Evolutionary conservation across 1,140 invertebrate species (phyloP), one percentile per base, ranked within the genome.

Genomic region (Meloidogyne hapla): DNA sequence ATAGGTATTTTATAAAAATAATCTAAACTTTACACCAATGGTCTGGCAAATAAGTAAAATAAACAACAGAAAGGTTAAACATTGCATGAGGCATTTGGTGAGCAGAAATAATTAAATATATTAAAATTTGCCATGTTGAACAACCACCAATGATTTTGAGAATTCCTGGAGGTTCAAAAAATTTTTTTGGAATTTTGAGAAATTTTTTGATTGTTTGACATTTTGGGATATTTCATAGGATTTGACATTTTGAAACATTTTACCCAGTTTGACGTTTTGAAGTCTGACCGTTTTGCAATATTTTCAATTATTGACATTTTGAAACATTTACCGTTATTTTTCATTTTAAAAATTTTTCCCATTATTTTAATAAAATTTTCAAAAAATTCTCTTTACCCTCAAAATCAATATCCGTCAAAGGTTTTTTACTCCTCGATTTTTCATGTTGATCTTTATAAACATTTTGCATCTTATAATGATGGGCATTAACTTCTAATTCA

Each of bases 21-120:
- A n/a, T 40, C 28, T 33, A 28, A 45, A 83, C 81, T 74, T 85
- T 82, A 71, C 84, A 85, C 85, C 85, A 86, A 77, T 86, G 85
- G 77, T 86, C 85, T 5, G 85, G 85, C 64, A 82, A 79, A 73
- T 85, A 87, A 25, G 80, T 83, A 21, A 84, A 79, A 62, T 83
- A 83, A 28, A 83, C 79, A 25, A 81, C 80, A 28, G 81, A 83
- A 1, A 81, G 56, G 65, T 81, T 81, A 73, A 81, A 81, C 80
- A 81, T 81, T 15, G 80, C 80, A 72, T 81, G 80, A 42, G 80
- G 80, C 42, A 81, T 67, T 72, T 82, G 81, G 71, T 82, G 81
- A 21, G 81, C 81, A 25, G 75, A 75, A 25, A 82, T 83, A 68
- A 82, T 80, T 25, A 83, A 21, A 69, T 83, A 82, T 42, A 82